Evolutionary conservation across 2,113 vertebrate genomes (phyloP), one percentile per base, ranked within the genome.

Genomic region (Coregonus clupeaformis): DNA sequence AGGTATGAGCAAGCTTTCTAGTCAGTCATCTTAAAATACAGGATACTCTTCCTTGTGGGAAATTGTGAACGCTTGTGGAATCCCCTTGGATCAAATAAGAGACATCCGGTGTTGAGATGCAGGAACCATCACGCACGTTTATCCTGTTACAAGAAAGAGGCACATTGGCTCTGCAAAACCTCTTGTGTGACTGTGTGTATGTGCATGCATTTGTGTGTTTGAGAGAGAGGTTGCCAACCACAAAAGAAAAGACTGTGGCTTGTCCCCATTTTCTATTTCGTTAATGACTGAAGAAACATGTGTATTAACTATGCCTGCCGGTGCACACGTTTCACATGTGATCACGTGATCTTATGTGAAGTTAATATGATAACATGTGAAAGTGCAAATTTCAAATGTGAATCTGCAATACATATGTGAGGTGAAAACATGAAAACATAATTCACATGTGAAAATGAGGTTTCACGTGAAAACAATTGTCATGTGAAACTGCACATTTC

Each of bases 1-100:
- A 52, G 14, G n/a, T 0, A 16, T 79, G 82, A 81, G 63, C 68
- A 12, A 82, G 11, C 30, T 29, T 45, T 7, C 11, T 25, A 3
- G 42, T 42, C 36, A 42, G 36, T 25, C 62, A 5, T 0, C 27
- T n/a, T 52, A 1, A 5, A 6, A 18, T 12, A 13, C 20, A 24
- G 11, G 27, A 1, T 0, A 1, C 1, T 0, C 5, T 1, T 30
- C 11, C 60, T 55, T 57, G 42, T 47, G 72, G 80, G 82, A 81
- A 78, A 71, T 79, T 60, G 12, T 59, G 2, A 11, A 42, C 9
- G 2, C 9, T 12, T 42, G 9, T 42, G 36, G 32, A 65, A 49
- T 27, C 1, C 3, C 55, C 68, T 63, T 68, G 20, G 20, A 57
- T 16, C 29, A 32, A 71, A 68, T 22, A 20, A 6, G 14, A 42